phyloP scores from a whole-genome alignment of 2,888 invertebrate genomes.

The Cyclophora punctaria region DNA sequence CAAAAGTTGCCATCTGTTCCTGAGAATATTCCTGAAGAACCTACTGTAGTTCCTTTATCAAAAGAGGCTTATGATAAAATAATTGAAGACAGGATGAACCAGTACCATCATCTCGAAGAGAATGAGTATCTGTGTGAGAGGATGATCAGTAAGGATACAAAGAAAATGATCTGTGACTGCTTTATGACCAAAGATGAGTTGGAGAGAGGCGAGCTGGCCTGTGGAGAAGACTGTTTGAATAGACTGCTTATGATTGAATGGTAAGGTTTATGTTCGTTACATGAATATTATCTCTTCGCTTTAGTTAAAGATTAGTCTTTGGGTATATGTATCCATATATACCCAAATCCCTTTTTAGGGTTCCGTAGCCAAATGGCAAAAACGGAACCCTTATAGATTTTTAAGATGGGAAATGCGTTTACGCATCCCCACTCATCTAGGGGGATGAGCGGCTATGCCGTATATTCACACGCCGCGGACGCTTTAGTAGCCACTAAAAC shows the following conservation, averaged over 20 bases:
- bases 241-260: slow-evolving; percentile 98
- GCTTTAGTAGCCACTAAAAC: no score
- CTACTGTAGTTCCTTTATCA: slow-evolving; percentile 32
- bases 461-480: no score
- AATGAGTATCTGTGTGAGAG: slow-evolving; percentile 90
- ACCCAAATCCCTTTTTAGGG: no score
- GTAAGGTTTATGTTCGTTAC: slow-evolving; percentile 55
- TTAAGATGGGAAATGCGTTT: no score
- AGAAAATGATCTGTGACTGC: slow-evolving; percentile 97
- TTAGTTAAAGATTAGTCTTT: slow-evolving; percentile 1
- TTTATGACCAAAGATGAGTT: slow-evolving; percentile 92
- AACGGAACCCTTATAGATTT: no score
- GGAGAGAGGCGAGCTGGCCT: slow-evolving; percentile 87
- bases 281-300: not conserved
- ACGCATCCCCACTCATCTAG: no score
- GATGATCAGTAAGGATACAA: slow-evolving; percentile 91
- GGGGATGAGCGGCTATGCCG: no score
- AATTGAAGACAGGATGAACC: slow-evolving; percentile 77
- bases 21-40: slow-evolving; percentile 40
- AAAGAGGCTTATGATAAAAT: slow-evolving; percentile 68
- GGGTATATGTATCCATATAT: no score
- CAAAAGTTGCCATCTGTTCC: slow-evolving; percentile 38
- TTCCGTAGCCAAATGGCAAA: no score
- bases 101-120: slow-evolving; percentile 87
- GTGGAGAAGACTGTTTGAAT: slow-evolving; percentile 97